These are phyloP conservation scores for Alectura lathami DNA, from an alignment of 2,113 vertebrate species.

Conservation along the genomic window DNA sequence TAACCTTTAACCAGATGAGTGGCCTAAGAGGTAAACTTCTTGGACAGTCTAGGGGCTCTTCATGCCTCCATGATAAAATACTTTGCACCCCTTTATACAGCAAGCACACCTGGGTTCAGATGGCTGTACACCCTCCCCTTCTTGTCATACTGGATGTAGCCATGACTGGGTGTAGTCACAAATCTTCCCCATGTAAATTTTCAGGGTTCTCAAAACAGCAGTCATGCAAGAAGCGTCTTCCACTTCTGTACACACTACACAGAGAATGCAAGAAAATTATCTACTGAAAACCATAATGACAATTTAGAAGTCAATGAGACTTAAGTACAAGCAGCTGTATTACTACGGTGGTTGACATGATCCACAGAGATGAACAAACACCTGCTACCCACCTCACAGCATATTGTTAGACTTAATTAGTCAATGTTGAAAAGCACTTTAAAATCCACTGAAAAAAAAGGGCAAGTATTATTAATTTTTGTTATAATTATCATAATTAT, in stretches of 20 bases:
- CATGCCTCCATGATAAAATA: background rate
- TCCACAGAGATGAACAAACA: constrained; percentile 55
- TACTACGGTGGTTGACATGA: constrained; percentile 15
- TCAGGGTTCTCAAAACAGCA: background rate
- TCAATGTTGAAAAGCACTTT: constrained; percentile 49
- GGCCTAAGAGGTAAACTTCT: background rate
- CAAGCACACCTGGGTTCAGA: background rate
- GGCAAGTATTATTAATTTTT: constrained; percentile 61
- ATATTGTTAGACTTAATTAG: constrained; percentile 52
- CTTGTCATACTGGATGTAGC: fast-evolving
- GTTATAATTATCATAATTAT: constrained; percentile 59
- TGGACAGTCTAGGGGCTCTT: background rate
- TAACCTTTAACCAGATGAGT: background rate
- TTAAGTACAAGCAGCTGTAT: constrained; percentile 58
- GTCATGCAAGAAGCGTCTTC: background rate
- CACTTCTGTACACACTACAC: background rate
- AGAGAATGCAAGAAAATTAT: constrained; percentile 11
- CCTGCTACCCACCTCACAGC: constrained; percentile 31
- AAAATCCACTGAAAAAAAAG: constrained; percentile 36
- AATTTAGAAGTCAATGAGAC: constrained; percentile 56
- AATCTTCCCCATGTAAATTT: background rate
- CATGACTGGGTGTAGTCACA: fast-evolving
- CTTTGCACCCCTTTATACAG: fast-evolving
- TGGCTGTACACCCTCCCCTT: background rate
- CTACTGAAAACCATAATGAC: background rate